These are phyloP conservation scores for Pseudochromis fuscus DNA, from an alignment of 2,797 vertebrate species.

Conservation along the genomic window DNA sequence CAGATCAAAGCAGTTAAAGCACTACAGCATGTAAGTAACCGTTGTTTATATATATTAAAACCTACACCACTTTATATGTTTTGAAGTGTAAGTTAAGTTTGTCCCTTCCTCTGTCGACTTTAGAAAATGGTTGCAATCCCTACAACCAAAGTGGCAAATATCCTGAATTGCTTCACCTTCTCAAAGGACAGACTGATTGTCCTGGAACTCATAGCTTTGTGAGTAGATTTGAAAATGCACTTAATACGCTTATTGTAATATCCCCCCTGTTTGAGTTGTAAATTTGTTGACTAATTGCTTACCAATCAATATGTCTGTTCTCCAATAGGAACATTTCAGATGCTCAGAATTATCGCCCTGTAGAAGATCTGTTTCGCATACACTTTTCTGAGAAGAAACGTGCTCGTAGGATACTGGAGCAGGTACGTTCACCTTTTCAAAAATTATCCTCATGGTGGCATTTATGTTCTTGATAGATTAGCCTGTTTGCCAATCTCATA, in stretches of 20 bases:
- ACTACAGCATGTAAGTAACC: constrained; percentile 93
- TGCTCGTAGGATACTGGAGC: constrained; percentile 95
- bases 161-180: constrained; percentile 98
- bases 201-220: constrained; percentile 96
- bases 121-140: constrained; percentile 99
- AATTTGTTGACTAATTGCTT: neutral
- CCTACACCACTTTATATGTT: neutral
- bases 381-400: constrained; percentile 96
- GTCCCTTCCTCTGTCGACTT: constrained; percentile 23
- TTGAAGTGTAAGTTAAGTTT: neutral
- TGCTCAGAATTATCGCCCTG: constrained; percentile 95
- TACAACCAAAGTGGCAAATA: constrained; percentile 95
- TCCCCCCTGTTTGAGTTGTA: neutral
- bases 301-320: neutral
- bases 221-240: constrained; percentile 78
- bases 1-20: constrained; percentile 98
- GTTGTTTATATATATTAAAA: neutral
- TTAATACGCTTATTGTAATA: neutral
- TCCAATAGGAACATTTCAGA: constrained; percentile 93
- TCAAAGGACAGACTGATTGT: constrained; percentile 96
- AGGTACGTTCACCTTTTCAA: constrained; percentile 81
- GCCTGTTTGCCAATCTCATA: neutral
- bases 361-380: constrained; percentile 96
- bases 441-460: neutral
- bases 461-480: neutral